A percentile compares a stretch with the other conserved stretches of the same genome.
Evolutionary conservation across 2,888 invertebrate genomes (phyloP).

Genomic region (Andrena bicolor): DNA sequence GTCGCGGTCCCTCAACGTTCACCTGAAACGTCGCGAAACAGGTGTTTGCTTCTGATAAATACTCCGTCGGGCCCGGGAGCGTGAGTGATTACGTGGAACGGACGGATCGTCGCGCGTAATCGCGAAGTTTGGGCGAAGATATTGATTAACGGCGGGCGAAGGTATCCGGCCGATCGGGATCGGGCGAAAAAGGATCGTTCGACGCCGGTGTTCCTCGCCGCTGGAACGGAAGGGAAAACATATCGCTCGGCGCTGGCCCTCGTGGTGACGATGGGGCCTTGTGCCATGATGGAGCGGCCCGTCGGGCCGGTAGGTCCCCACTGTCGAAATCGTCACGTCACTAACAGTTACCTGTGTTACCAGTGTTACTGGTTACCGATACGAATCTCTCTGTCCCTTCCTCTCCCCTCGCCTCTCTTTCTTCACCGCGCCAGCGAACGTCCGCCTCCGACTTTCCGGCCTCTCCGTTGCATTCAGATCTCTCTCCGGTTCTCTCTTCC

Average conservation of each 20-base stretch:
- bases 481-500: conserved; percentile 59
- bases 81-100: neutral
- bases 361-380: conserved; percentile 75
- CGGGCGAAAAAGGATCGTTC: conserved; percentile 48
- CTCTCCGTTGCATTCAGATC: conserved; percentile 56
- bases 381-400: conserved; percentile 62
- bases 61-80: neutral
- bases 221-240: conserved; percentile 56
- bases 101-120: neutral
- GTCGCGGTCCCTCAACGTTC: neutral
- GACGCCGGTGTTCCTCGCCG: conserved; percentile 46
- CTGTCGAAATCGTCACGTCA: conserved; percentile 76
- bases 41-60: neutral
- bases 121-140: conserved; percentile 35
- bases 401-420: conserved; percentile 10
- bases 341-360: conserved; percentile 76
- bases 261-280: conserved; percentile 68
- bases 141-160: conserved; percentile 50
- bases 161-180: conserved; percentile 58
- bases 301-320: conserved; percentile 66
- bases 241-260: conserved; percentile 43
- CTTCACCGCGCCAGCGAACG: conserved; percentile 35
- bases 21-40: neutral
- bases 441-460: conserved; percentile 52
- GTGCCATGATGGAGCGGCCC: conserved; percentile 66